Percentiles rank a stretch among this genome's conserved stretches.
Evolutionary conservation across 2,888 invertebrate species (phyloP).

Genomic region (Papilio demoleus): DNA sequence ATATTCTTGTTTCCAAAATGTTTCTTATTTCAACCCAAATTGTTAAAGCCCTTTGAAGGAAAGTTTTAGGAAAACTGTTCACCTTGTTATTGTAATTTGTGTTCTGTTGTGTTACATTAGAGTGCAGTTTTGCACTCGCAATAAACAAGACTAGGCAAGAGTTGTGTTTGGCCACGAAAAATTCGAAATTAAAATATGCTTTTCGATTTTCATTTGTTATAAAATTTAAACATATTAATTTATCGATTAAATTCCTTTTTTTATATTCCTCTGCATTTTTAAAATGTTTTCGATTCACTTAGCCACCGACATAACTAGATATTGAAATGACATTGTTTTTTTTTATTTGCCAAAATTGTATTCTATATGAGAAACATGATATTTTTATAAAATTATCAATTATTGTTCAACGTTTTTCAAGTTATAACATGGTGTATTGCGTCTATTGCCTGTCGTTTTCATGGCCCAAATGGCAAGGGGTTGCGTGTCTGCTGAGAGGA

Average conservation of each 20-base stretch:
- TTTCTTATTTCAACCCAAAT: slow-evolving; percentile 51
- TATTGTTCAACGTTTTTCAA: no score
- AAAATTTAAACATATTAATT: no score
- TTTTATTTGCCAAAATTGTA: no score
- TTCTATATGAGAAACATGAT: no score
- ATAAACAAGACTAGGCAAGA: slow-evolving; percentile 47
- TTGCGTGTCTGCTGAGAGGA: slow-evolving; percentile 68
- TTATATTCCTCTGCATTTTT: no score
- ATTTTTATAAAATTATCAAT: no score
- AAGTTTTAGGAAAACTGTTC: slow-evolving; percentile 49
- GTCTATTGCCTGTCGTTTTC: slow-evolving; percentile 47
- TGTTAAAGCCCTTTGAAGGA: slow-evolving; percentile 48
- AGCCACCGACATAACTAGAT: no score
- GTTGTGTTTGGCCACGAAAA: slow-evolving; percentile 45
- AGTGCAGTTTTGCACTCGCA: slow-evolving; percentile 52
- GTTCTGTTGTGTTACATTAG: slow-evolving; percentile 52
- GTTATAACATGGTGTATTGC: no score
- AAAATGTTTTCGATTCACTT: no score
- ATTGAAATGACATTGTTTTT: no score
- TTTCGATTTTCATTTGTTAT: not conserved
- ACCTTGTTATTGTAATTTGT: slow-evolving; percentile 48
- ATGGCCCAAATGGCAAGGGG: slow-evolving; percentile 69
- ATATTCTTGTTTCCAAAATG: slow-evolving; percentile 45
- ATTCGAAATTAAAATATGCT: slow-evolving; percentile 22
- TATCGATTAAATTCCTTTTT: no score